Percentiles rank a stretch among this genome's conserved stretches.
These are phyloP conservation scores for Theristus sp. DNA, from an alignment of 2,888 invertebrate genomes.

Conservation along the genomic window DNA sequence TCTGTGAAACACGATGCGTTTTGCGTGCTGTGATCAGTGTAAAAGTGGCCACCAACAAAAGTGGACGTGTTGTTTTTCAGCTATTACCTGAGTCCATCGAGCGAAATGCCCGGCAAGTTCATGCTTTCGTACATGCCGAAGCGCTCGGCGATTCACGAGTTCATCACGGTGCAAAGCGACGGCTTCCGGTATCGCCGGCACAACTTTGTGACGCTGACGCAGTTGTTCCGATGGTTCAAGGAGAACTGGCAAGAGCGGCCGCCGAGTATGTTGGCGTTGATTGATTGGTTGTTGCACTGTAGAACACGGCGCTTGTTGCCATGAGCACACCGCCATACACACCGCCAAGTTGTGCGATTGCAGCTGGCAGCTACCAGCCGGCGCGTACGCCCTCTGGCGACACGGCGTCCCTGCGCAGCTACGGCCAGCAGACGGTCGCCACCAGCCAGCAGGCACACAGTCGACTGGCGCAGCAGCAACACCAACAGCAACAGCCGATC, in stretches of 20 bases:
- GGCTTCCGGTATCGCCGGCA: conserved; percentile 76
- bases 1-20: neutral
- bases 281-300: neutral
- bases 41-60: too few relatives aligned
- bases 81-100: conserved; percentile 18
- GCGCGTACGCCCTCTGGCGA: neutral
- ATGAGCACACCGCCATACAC: neutral
- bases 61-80: too few relatives aligned
- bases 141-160: conserved; percentile 67
- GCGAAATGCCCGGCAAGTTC: conserved; percentile 54
- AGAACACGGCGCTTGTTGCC: neutral
- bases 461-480: neutral
- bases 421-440: neutral
- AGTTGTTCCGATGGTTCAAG: conserved; percentile 85
- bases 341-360: neutral
- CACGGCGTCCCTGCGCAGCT: neutral
- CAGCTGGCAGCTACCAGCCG: too few relatives aligned
- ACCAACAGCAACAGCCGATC: too few relatives aligned
- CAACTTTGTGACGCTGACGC: conserved; percentile 59
- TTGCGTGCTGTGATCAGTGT: too few relatives aligned
- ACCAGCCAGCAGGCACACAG: too few relatives aligned
- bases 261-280: neutral
- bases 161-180: conserved; percentile 69
- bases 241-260: conserved; percentile 78
- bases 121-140: conserved; percentile 78